These are phyloP conservation scores for Atrina japonica DNA, from an alignment of 2,888 invertebrate species.

Conservation along the genomic window DNA sequence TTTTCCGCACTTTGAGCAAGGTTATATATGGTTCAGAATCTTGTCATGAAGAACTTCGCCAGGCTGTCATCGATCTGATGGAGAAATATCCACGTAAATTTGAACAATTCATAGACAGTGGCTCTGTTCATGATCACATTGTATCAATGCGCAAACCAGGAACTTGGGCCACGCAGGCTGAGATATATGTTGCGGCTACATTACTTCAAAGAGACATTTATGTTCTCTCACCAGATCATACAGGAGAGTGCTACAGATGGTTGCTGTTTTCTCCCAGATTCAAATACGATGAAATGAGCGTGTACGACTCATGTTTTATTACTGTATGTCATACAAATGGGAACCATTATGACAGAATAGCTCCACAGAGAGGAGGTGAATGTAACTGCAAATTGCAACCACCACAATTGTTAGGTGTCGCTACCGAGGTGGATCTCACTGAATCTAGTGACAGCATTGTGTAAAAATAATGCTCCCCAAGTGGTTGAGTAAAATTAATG, in stretches of 20 bases:
- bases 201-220: slow-evolving; percentile 67
- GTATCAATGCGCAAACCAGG: slow-evolving; percentile 59
- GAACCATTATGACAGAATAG: slow-evolving; percentile 73
- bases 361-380: slow-evolving; percentile 46
- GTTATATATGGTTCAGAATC: slow-evolving; percentile 66
- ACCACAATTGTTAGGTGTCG: slow-evolving; percentile 62
- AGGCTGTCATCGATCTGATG: slow-evolving; percentile 67
- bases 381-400: slow-evolving; percentile 68
- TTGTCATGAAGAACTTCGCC: slow-evolving; percentile 67
- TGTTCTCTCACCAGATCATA: slow-evolving; percentile 68
- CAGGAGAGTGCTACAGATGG: slow-evolving; percentile 66
- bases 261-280: slow-evolving; percentile 66
- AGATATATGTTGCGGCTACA: slow-evolving; percentile 73
- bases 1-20: slow-evolving; percentile 73
- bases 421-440: slow-evolving; percentile 63
- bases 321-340: slow-evolving; percentile 74
- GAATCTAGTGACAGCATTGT: too few species aligned
- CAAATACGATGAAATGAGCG: slow-evolving; percentile 35
- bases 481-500: too few species aligned
- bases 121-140: slow-evolving; percentile 59
- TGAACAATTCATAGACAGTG: slow-evolving; percentile 62
- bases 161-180: slow-evolving; percentile 72
- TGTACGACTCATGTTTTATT: slow-evolving; percentile 61
- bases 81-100: slow-evolving; percentile 64
- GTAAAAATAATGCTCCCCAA: too few species aligned